Evolutionary conservation across 2,888 invertebrate genomes (phyloP).

Genomic region (Plemyria rubiginata): DNA sequence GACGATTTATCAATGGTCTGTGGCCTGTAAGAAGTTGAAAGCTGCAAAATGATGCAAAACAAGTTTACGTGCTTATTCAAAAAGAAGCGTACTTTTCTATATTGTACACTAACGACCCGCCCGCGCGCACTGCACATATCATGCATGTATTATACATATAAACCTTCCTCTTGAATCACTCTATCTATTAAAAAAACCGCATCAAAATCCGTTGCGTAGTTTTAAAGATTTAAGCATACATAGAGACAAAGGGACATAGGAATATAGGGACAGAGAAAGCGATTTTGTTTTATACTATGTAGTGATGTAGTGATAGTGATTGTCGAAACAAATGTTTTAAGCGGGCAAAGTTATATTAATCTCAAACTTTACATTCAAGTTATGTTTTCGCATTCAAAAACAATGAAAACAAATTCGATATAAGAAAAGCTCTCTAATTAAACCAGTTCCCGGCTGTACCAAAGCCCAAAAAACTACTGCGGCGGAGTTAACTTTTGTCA

Average conservation of each 20-base stretch:
- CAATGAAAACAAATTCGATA: conserved; percentile 16
- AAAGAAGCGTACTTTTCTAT: background rate
- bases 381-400: conserved; percentile 8
- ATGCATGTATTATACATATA: too few relatives aligned
- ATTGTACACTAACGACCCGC: too few relatives aligned
- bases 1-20: conserved; percentile 51
- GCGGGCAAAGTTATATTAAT: background rate
- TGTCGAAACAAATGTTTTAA: background rate
- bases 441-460: conserved; percentile 28
- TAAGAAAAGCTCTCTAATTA: conserved; percentile 36
- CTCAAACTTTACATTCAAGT: conserved; percentile 9
- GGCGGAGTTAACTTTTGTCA: conserved; percentile 55
- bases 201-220: too few relatives aligned
- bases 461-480: conserved; percentile 33
- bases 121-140: too few relatives aligned
- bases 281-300: too few relatives aligned
- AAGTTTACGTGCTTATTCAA: background rate
- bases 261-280: too few relatives aligned
- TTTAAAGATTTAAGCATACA: too few relatives aligned
- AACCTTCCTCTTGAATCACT: too few relatives aligned
- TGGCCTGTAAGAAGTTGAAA: conserved; percentile 2
- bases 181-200: too few relatives aligned
- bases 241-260: too few relatives aligned
- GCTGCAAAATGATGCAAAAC: background rate
- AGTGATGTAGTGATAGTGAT: too few relatives aligned